Evolutionary conservation across 92 coral and sea anemone genomes (phyloP), one percentile per base, ranked within the genome.

Genomic region (Umimayanthus chanpuru): DNA sequence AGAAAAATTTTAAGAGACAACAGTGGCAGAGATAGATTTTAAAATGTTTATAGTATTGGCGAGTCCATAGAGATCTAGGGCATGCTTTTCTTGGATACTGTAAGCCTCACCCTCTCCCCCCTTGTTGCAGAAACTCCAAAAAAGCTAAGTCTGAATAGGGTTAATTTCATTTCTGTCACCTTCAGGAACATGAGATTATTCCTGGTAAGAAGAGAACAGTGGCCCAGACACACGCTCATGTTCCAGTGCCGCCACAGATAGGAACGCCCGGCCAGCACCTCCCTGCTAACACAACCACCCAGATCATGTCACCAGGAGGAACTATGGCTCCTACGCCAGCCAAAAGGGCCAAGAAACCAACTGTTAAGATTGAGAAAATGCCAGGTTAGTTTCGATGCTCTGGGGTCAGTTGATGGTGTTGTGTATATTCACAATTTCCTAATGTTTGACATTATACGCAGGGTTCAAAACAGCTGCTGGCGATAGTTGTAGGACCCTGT

Each of bases 291-390:
- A 65, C 86, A 32, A 82, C 72, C 21, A 41, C 77, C 76, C 86
- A 67, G 65, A 82, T 82, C 14, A 40, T 82, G 38, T 44, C 77
- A 21, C 61, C 76, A 11, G 86, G 38, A 6, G 76, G 77, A 21
- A 40, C 79, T 25, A 75, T 68, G 26, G 28, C 80, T 5, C 91
- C 91, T 44, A 67, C 76, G 20, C 94, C 92, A 53, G 97, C 97
- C 30, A 97, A 97, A 66, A 94, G 95, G 88, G 91, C 98, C 40
- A 97, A 96, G 87, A 95, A 89, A 81, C 94, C 94, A 28, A 87
- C 88, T 12, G 56, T 81, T 49, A 74, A 86, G 32, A 88, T 85
- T 23, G 87, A 78, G 49, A 90, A 90, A 44, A 86, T 86, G 68
- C 82, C 92, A 79, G 92, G 92, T 90, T 43, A 49, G 82, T 25